phyloP scores from a whole-genome alignment of 2,888 invertebrate genomes.

The Periphyllus acericola region DNA sequence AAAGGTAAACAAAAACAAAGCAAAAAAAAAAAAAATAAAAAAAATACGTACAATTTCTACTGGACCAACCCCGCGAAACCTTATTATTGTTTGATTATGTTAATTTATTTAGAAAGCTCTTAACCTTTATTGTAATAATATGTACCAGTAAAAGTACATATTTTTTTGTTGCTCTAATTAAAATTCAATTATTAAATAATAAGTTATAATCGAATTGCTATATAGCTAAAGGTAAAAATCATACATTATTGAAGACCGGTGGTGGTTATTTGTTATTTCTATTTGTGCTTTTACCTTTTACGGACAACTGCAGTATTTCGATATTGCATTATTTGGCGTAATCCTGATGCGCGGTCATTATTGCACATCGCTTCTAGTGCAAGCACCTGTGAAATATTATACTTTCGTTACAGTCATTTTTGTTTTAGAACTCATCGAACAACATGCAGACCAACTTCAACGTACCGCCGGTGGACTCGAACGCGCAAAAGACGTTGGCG shows the following conservation, averaged over 20 bases:
- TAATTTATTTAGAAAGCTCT: slow-evolving; percentile 15
- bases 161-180: neutral
- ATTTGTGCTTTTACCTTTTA: no score
- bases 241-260: neutral
- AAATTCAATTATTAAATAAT: neutral
- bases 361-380: no score
- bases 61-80: neutral
- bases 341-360: no score
- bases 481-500: neutral
- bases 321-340: no score
- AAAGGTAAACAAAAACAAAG: neutral
- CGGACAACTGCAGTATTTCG: no score
- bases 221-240: neutral
- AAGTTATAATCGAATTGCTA: neutral
- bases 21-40: neutral
- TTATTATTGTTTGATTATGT: slow-evolving; percentile 5
- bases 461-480: neutral
- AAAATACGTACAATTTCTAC: neutral
- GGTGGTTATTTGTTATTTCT: neutral
- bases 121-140: neutral
- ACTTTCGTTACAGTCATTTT: neutral
- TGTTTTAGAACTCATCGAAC: neutral
- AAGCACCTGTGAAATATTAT: neutral
- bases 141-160: neutral
- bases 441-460: neutral